These are phyloP conservation scores for Ptilonorhynchus violaceus DNA, from an alignment of 2,113 vertebrate genomes.

Conservation along the genomic window DNA sequence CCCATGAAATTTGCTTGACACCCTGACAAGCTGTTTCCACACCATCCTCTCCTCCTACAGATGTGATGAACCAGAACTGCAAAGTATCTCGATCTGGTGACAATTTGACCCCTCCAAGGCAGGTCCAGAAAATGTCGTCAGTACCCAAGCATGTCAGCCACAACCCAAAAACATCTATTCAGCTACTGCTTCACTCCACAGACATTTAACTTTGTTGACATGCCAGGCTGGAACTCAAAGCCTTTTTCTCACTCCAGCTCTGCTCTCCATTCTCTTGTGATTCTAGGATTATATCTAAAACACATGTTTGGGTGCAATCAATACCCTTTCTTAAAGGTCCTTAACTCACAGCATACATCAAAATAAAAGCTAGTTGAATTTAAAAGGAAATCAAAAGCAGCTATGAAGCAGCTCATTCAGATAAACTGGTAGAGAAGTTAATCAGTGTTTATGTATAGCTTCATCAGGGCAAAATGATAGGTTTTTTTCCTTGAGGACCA, in stretches of 20 bases:
- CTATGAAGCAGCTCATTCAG: not conserved
- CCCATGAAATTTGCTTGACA: not conserved
- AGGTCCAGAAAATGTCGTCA: not conserved
- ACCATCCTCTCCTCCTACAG: not conserved
- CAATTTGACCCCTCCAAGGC: not conserved
- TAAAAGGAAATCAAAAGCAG: not conserved
- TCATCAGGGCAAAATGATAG: not conserved
- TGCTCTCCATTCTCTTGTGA: not conserved
- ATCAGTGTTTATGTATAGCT: not conserved
- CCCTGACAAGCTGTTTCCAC: not conserved
- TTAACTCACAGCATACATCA: not conserved
- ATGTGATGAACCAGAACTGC: not conserved
- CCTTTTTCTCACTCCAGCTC: not conserved
- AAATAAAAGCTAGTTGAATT: not conserved
- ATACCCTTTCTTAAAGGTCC: not conserved
- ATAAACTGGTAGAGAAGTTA: not conserved
- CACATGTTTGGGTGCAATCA: not conserved
- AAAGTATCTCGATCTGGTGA: not conserved
- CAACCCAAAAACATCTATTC: conserved; percentile 15
- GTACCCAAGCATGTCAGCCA: not conserved
- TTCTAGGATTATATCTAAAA: not conserved
- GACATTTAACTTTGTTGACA: not conserved
- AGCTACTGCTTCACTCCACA: not conserved
- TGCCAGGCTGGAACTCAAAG: not conserved
- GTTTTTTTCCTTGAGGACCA: not conserved